phyloP scores from a whole-genome alignment of 1,140 invertebrate species.

The Vanessa tameamea region DNA sequence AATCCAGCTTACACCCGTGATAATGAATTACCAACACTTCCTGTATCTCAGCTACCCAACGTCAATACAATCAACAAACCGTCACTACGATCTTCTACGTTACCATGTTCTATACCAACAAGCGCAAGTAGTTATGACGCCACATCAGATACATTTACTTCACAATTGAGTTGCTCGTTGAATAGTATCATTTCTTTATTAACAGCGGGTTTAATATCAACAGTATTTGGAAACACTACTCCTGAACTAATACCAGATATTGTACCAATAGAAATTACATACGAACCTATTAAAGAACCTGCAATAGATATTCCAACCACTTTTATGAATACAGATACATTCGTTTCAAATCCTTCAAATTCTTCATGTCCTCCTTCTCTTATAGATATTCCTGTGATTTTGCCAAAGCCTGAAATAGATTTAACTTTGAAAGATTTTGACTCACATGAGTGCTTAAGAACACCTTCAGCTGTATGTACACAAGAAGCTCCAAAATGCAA shows the following conservation, averaged over 20 bases:
- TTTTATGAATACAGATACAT: neutral
- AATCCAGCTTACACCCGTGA: neutral
- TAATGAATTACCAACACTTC: neutral
- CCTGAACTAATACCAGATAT: neutral
- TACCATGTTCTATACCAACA: neutral
- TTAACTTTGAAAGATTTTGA: neutral
- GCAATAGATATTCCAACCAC: neutral
- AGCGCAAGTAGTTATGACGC: neutral
- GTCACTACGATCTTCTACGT: neutral
- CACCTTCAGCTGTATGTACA: neutral
- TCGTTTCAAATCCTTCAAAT: neutral
- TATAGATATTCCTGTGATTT: neutral
- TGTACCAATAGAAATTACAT: neutral
- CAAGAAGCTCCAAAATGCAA: neutral
- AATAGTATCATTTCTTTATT: slow-evolving; percentile 15
- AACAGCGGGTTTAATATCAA: slow-evolving; percentile 4
- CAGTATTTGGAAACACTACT: neutral
- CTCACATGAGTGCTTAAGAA: neutral
- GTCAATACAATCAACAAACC: slow-evolving; percentile 3
- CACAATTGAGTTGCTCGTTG: slow-evolving; percentile 3
- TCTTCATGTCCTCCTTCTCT: neutral
- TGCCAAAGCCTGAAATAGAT: neutral
- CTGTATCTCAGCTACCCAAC: slow-evolving; percentile 2
- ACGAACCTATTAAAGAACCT: too few species aligned
- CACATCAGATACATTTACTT: neutral